phyloP scores from a whole-genome alignment of 1,140 invertebrate species.

The Eurytemora carolleeae region DNA sequence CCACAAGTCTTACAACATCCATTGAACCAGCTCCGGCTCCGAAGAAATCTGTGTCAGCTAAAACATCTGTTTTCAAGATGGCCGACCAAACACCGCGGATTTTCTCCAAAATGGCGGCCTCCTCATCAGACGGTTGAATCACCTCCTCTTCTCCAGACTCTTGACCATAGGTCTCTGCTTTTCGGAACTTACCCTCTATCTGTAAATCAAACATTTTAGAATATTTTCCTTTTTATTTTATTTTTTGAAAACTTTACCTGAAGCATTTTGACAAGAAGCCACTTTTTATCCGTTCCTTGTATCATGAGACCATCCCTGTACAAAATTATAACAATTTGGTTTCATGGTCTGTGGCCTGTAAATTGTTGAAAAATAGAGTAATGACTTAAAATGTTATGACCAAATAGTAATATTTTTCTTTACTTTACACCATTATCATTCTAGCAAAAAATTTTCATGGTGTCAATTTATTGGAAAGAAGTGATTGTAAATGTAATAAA shows the following conservation, averaged over 20 bases:
- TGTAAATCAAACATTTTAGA: conserved; percentile 8
- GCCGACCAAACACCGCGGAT: conserved; percentile 54
- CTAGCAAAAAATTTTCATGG: no score
- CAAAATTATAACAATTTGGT: no score
- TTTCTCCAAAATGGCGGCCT: conserved; percentile 39
- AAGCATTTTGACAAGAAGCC: conserved; percentile 30
- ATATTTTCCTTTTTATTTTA: no score
- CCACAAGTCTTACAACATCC: conserved; percentile 60
- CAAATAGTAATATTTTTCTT: no score
- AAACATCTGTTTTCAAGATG: conserved; percentile 56
- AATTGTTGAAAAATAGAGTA: no score
- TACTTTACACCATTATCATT: no score
- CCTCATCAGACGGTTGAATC: conserved; percentile 53
- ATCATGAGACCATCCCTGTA: conserved; percentile 61
- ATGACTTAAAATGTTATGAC: no score
- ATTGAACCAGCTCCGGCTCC: conserved; percentile 75
- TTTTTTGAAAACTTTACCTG: conserved; percentile 1
- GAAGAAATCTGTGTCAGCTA: conserved; percentile 72
- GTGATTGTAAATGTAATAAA: no score
- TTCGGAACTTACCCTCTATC: not conserved
- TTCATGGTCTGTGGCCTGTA: no score
- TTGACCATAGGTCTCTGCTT: conserved; percentile 35
- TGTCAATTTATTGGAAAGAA: no score
- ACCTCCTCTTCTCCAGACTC: conserved; percentile 33
- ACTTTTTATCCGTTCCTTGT: conserved; percentile 47